These are phyloP conservation scores for Liopterus haemorrhoidalis DNA, from an alignment of 2,888 invertebrate species.

Conservation along the genomic window DNA sequence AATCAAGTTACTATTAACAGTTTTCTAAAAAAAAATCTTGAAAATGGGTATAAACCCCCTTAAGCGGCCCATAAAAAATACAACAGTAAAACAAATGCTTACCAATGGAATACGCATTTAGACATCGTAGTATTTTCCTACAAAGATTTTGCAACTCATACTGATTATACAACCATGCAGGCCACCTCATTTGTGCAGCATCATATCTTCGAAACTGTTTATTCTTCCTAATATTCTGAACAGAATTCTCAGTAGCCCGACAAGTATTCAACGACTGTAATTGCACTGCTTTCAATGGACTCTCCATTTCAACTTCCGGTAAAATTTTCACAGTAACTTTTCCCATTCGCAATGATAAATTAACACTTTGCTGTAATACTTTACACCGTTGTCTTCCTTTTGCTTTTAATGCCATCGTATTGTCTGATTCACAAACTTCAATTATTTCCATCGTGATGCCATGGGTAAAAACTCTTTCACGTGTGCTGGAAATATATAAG, in stretches of 20 bases:
- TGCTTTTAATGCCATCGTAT: conserved; percentile 56
- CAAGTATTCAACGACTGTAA: conserved; percentile 47
- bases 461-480: conserved; percentile 35
- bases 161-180: conserved; percentile 59
- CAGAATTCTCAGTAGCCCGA: conserved; percentile 39
- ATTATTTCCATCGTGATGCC: conserved; percentile 64
- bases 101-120: conserved; percentile 19
- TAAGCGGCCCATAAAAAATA: no score
- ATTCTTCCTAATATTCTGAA: conserved; percentile 36
- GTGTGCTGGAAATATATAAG: not conserved
- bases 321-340: conserved; percentile 61
- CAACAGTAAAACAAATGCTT: no score
- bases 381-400: conserved; percentile 71
- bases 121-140: conserved; percentile 41
- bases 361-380: conserved; percentile 46
- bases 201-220: conserved; percentile 40
- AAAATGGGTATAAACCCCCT: no score
- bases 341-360: conserved; percentile 44
- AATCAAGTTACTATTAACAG: no score
- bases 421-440: conserved; percentile 57
- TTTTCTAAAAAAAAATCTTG: no score
- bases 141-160: conserved; percentile 51
- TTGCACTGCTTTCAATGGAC: conserved; percentile 49
- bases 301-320: conserved; percentile 58
- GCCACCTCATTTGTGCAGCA: conserved; percentile 57